A percentile compares a stretch with the other conserved stretches of the same genome.
Evolutionary conservation across 92 coral and sea anemone species (phyloP).

Genomic region (Palythoa caribaeorum): DNA sequence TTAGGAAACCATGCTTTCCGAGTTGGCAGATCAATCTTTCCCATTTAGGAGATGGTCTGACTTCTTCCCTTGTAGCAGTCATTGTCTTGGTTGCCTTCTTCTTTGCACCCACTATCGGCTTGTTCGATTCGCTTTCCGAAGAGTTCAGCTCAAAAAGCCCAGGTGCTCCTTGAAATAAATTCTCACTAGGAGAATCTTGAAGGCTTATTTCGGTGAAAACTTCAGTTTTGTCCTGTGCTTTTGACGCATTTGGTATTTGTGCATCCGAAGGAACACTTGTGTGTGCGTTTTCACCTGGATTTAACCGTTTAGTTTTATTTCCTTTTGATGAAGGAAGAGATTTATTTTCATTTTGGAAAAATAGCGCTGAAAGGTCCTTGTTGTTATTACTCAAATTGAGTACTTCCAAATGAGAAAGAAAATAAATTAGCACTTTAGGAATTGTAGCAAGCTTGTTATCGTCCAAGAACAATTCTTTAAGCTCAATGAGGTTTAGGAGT

Average conservation of each 20-base stretch:
- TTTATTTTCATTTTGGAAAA: constrained; percentile 20
- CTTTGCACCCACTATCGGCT: constrained; percentile 47
- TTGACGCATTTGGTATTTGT: constrained; percentile 8
- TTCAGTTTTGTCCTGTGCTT: constrained; percentile 65
- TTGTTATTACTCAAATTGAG: constrained; percentile 74
- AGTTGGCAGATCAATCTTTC: constrained; percentile 72
- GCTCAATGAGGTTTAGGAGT: constrained; percentile 51
- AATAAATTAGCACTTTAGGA: constrained; percentile 57
- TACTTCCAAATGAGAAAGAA: constrained; percentile 60
- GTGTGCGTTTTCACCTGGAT: constrained; percentile 3
- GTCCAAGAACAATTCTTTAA: constrained; percentile 71
- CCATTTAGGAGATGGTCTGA: constrained; percentile 89
- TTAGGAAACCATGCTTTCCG: constrained; percentile 76
- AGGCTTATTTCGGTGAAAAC: constrained; percentile 82
- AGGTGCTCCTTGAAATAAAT: constrained; percentile 69
- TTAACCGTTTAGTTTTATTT: constrained; percentile 9
- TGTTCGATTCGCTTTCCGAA: constrained; percentile 65
- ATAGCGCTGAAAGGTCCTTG: constrained; percentile 25
- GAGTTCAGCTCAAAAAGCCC: constrained; percentile 52
- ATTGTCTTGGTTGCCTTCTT: constrained; percentile 55
- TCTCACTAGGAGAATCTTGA: constrained; percentile 54
- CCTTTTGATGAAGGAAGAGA: not conserved
- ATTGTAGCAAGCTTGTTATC: constrained; percentile 74
- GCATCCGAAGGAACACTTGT: not conserved
- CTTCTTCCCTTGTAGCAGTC: constrained; percentile 53